Base-by-base conservation (phyloP, 2,888 invertebrate genomes). In the Coenonympha glycerion region DNA sequence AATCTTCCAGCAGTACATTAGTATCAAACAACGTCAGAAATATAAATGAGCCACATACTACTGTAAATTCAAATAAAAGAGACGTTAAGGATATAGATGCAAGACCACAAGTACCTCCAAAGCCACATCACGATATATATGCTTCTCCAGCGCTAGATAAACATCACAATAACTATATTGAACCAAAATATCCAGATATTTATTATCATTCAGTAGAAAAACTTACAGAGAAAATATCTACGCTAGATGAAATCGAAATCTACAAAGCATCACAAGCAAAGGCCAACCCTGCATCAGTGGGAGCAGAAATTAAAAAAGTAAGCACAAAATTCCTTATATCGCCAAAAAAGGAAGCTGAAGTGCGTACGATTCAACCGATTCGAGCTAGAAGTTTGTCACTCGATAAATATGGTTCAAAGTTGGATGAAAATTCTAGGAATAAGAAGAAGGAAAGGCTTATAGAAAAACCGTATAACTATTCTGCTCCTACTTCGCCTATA, bases 271-370 rank as follows among this genome's bases (percentile, higher is more conserved):
- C 77, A n/a, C 74, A 74, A 61, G 62, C 64, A 8, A 72, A 71
- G 57, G 60, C 62, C 0, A 60, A 74, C 47, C 85, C 83, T 4
- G 71, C 77, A 9, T 79, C 87, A 4, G 87, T 87, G 6, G 82
- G 87, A 9, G 87, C 87, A 13, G 84, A 87, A 70, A 86, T 87
- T 56, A 87, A 86, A 65, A 76, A 71, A 68, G 84, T 85, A 2
- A 84, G 83, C 53, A 86, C 86, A 11, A 81, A 71, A 60, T 83
- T 85, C 61, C 60, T 84, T 3, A 83, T 87, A 58, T 86, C 86
- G 2, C 87, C 87, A 3, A 87, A 85, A 65, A 87, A 85, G 64
- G 85, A 87, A 73, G 82, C 87, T 0, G 82, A 80, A 59, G 86
- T 87, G 5, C 65, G 85, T 40, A 84, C 76, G 16, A 79, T 84